A percentile compares a stretch with the other conserved stretches of the same genome.
Conservation (phyloP, 2,113 vertebrate species). For the Cromileptes altivelis region DNA sequence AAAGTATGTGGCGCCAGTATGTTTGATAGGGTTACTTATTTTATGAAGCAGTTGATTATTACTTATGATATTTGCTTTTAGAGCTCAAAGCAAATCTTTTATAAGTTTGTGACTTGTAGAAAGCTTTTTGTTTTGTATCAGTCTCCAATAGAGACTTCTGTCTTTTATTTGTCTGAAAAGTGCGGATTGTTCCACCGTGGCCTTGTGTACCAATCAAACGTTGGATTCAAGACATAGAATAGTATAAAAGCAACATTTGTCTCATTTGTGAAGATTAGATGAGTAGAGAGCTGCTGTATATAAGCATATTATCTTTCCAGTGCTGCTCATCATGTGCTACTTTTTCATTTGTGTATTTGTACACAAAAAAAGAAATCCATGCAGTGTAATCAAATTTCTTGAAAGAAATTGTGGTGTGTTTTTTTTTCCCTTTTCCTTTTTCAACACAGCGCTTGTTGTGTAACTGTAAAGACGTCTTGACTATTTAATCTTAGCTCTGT, state of each 20-base stretch:
- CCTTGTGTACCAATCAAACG: constrained; percentile 36
- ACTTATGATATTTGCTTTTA: constrained; percentile 27
- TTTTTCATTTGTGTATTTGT: constrained; percentile 33
- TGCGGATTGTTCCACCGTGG: constrained; percentile 30
- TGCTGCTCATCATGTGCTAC: constrained; percentile 25
- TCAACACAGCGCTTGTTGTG: not conserved
- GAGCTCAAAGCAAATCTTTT: constrained; percentile 19
- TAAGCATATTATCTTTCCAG: constrained; percentile 29
- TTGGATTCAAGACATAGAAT: not conserved
- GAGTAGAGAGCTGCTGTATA: constrained; percentile 41
- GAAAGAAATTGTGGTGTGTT: not conserved
- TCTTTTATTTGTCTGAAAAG: constrained; percentile 7
- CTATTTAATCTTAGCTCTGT: constrained; percentile 39
- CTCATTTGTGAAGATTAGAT: constrained; percentile 8
- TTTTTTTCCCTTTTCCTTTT: not conserved
- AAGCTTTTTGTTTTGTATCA: constrained; percentile 33
- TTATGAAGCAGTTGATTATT: constrained; percentile 24
- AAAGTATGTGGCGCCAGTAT: not conserved
- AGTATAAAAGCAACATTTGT: not conserved
- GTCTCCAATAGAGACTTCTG: constrained; percentile 1
- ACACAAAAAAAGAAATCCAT: not conserved
- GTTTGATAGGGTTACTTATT: constrained; percentile 21
- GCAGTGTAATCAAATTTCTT: constrained; percentile 10
- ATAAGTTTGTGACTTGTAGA: constrained; percentile 24
- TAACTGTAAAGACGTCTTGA: constrained; percentile 39